These are phyloP conservation scores for Fulica atra DNA, from an alignment of 2,113 vertebrate genomes.

Conservation along the genomic window DNA sequence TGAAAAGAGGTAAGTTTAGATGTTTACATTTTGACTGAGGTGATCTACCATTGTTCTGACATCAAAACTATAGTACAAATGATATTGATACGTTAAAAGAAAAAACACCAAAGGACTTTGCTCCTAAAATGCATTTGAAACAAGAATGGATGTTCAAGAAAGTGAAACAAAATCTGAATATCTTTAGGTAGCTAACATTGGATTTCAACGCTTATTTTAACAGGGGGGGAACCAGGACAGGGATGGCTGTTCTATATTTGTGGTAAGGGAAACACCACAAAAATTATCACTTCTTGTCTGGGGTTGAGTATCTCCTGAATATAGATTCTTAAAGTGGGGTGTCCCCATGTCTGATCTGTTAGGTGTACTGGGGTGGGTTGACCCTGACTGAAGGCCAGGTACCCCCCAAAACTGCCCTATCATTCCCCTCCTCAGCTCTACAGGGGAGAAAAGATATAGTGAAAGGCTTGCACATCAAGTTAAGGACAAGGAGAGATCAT, in stretches of 20 bases:
- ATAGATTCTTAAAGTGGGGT: background rate
- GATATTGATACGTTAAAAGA: background rate
- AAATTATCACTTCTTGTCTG: background rate
- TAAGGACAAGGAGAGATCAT: too few relatives aligned
- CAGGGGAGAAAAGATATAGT: too few relatives aligned
- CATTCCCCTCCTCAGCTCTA: too few relatives aligned
- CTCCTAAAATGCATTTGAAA: background rate
- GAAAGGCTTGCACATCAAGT: too few relatives aligned
- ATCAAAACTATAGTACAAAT: background rate
- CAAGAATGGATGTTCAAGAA: background rate
- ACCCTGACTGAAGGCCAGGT: too few relatives aligned
- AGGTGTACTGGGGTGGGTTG: background rate
- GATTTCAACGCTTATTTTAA: background rate
- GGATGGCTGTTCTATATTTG: background rate
- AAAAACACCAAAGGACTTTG: background rate
- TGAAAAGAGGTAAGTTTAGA: background rate
- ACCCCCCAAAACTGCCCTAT: too few relatives aligned
- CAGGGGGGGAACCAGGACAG: fast-evolving
- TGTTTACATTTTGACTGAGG: background rate
- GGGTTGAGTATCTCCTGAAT: background rate
- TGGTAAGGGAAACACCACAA: background rate
- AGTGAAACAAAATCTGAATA: background rate
- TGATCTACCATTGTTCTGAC: background rate
- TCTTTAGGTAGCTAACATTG: background rate
- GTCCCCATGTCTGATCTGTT: background rate